These are phyloP conservation scores for Litoditis marina DNA, from an alignment of 2,888 invertebrate species.

Conservation along the genomic window DNA sequence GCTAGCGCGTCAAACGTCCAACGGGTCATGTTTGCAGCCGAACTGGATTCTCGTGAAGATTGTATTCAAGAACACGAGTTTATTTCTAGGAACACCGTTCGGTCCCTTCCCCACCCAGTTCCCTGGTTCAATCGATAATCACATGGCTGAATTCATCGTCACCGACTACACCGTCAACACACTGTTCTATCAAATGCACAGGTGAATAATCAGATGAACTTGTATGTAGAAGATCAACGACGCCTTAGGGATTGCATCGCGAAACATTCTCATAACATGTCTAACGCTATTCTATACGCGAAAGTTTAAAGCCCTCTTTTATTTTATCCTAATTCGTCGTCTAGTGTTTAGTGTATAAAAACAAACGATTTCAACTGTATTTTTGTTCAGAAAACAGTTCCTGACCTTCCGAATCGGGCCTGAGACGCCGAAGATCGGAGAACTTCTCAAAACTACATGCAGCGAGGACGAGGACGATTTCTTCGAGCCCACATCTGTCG, in stretches of 20 bases:
- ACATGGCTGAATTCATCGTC: constrained; percentile 56
- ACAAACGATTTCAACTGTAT: no score
- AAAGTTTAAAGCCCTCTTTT: neutral
- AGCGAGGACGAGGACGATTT: constrained; percentile 52
- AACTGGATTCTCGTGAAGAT: no score
- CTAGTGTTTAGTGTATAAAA: no score
- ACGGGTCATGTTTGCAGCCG: neutral
- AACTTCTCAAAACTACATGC: constrained; percentile 58
- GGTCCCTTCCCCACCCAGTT: constrained; percentile 56
- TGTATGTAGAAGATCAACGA: no score
- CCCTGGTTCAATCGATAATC: constrained; percentile 43
- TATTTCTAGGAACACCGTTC: constrained; percentile 49
- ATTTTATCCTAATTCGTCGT: no score
- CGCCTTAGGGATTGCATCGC: no score
- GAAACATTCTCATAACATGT: neutral
- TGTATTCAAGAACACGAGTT: no score
- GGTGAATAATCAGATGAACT: constrained; percentile 21
- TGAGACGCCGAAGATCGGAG: constrained; percentile 60
- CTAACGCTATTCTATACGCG: neutral
- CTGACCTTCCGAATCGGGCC: constrained; percentile 56
- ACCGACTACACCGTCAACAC: constrained; percentile 58
- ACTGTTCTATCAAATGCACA: constrained; percentile 53
- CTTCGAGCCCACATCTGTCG: constrained; percentile 42
- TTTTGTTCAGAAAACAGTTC: constrained; percentile 51
- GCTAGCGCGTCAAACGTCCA: neutral